Percentiles rank a stretch among this genome's conserved stretches.
Evolutionary conservation across 1,140 invertebrate genomes (phyloP).

Genomic region (Anastrepha ludens): DNA sequence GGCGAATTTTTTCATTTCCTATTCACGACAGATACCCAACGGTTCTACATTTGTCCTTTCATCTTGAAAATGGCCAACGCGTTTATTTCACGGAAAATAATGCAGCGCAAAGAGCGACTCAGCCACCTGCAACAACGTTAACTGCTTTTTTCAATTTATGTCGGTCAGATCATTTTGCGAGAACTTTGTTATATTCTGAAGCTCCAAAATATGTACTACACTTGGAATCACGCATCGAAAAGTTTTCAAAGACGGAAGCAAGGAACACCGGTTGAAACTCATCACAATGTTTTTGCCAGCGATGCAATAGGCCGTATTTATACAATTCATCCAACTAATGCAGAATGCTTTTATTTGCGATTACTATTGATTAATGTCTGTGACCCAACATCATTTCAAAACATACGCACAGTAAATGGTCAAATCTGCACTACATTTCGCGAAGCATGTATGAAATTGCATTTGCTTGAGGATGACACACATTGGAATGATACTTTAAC

Average conservation of each 20-base stretch:
- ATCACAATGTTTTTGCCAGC: slow-evolving; percentile 62
- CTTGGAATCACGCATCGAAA: neutral
- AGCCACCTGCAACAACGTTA: neutral
- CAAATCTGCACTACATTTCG: too few species aligned
- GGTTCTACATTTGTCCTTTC: slow-evolving; percentile 61
- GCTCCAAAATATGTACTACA: neutral
- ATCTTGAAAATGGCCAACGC: slow-evolving; percentile 72
- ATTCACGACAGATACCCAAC: slow-evolving; percentile 62
- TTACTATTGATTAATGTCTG: slow-evolving; percentile 67
- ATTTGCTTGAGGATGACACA: slow-evolving; percentile 70
- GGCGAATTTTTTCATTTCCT: slow-evolving; percentile 69
- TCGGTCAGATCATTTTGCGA: neutral
- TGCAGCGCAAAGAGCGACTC: neutral
- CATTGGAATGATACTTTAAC: slow-evolving; percentile 69
- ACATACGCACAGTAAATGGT: slow-evolving; percentile 47
- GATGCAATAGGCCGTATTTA: slow-evolving; percentile 72
- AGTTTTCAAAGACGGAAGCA: slow-evolving; percentile 33
- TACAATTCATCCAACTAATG: slow-evolving; percentile 69
- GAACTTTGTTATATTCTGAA: neutral
- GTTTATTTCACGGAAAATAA: slow-evolving; percentile 66
- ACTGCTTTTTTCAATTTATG: neutral
- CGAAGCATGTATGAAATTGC: neutral
- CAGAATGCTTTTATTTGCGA: slow-evolving; percentile 73
- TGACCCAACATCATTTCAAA: slow-evolving; percentile 55
- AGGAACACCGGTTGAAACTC: slow-evolving; percentile 61